Percentiles rank a stretch among this genome's conserved stretches.
phyloP scores from a whole-genome alignment of 1,140 invertebrate species.

The Zaprionus africanus region DNA sequence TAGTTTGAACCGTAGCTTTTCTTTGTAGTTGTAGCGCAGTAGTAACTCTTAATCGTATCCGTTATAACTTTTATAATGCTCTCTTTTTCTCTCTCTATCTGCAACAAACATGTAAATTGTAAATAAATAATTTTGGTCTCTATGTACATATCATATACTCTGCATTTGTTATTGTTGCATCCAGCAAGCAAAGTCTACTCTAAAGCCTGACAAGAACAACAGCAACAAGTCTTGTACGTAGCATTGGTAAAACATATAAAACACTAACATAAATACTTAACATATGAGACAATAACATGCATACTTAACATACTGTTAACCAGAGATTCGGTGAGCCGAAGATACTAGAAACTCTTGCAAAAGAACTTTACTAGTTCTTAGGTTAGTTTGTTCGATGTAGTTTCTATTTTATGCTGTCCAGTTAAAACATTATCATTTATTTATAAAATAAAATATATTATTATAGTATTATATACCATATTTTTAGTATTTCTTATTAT shows the following conservation, averaged over 20 bases:
- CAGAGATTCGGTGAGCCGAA: constrained; percentile 30
- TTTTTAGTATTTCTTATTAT: neutral
- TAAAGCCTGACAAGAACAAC: constrained; percentile 64
- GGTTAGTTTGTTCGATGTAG: neutral
- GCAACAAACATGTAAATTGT: constrained; percentile 70
- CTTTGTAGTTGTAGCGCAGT: constrained; percentile 29
- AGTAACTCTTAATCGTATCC: constrained; percentile 18
- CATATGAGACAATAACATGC: constrained; percentile 12
- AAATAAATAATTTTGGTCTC: constrained; percentile 72
- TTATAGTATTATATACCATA: neutral
- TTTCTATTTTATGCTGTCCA: neutral
- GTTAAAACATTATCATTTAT: neutral
- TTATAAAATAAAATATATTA: neutral
- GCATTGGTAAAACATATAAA: constrained; percentile 63
- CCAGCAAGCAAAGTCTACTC: constrained; percentile 41
- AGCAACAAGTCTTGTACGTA: constrained; percentile 72
- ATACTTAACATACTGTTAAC: neutral
- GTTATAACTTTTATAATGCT: constrained; percentile 42
- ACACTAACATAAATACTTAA: constrained; percentile 6
- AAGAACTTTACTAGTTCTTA: neutral
- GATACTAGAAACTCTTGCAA: constrained; percentile 9
- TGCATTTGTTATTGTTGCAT: constrained; percentile 64
- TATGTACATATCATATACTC: constrained; percentile 74
- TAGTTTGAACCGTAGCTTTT: constrained; percentile 48
- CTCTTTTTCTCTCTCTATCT: constrained; percentile 45